These are phyloP conservation scores for Pteronotus mesoamericanus DNA, from an alignment of 2,797 vertebrate genomes.

Conservation along the genomic window DNA sequence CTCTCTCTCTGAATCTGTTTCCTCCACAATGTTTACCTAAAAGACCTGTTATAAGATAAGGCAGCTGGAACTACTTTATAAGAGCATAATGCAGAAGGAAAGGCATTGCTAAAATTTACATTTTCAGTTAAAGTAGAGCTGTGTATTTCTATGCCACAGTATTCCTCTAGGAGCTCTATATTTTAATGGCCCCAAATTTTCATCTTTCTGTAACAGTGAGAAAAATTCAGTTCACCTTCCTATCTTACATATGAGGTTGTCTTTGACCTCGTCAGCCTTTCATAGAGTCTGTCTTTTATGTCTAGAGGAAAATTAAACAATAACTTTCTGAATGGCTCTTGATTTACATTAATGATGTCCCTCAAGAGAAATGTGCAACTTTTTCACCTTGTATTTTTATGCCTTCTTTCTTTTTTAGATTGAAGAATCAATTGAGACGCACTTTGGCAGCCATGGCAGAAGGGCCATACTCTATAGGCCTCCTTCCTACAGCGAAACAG, in stretches of 20 bases:
- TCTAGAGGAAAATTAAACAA: background rate
- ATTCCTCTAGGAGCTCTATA: background rate
- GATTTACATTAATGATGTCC: background rate
- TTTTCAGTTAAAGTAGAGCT: constrained; percentile 2
- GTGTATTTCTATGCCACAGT: background rate
- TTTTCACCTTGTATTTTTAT: background rate
- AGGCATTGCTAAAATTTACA: background rate
- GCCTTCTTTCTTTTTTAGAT: constrained; percentile 78
- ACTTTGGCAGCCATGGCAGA: constrained; percentile 59
- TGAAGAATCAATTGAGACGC: constrained; percentile 61
- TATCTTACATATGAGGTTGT: background rate
- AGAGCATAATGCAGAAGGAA: background rate
- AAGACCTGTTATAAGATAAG: background rate
- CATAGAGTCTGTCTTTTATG: background rate
- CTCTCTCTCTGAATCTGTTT: background rate
- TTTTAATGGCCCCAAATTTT: background rate
- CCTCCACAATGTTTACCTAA: background rate
- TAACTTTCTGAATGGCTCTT: background rate
- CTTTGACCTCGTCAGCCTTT: background rate
- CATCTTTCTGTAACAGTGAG: background rate
- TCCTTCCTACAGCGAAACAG: constrained; percentile 73
- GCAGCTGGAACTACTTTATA: background rate
- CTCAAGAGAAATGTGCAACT: background rate
- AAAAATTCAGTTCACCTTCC: background rate
- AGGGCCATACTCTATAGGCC: constrained; percentile 84